Conservation (phyloP, 1,140 invertebrate species). For the Ptiloglossa arizonensis region DNA sequence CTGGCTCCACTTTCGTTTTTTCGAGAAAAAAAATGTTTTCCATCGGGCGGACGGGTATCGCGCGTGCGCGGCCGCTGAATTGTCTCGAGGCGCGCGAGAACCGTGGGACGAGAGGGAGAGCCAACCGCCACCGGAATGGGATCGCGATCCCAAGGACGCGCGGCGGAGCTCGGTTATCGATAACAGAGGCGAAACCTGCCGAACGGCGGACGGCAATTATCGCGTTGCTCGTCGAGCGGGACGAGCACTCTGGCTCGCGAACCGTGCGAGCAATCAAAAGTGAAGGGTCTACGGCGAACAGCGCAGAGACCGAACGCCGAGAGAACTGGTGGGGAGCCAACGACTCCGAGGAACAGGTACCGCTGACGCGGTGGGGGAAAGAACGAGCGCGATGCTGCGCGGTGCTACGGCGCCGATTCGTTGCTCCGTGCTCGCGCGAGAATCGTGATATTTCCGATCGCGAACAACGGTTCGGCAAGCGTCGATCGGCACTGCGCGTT, state of each 20-base stretch:
- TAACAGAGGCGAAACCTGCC: background rate
- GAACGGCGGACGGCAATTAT: constrained; percentile 3
- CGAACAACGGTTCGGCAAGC: background rate
- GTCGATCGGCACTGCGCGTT: no score
- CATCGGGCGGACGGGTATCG: background rate
- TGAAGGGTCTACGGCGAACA: no score
- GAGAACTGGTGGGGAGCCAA: no score
- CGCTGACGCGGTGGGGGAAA: no score
- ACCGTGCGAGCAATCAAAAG: background rate
- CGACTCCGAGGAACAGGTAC: background rate
- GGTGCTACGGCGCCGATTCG: no score
- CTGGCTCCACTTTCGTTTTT: background rate
- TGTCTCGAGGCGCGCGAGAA: no score
- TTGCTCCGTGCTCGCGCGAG: background rate
- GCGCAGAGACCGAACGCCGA: no score
- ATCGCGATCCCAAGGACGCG: background rate
- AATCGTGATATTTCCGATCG: constrained; percentile 17
- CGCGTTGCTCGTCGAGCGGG: background rate
- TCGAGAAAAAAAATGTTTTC: background rate
- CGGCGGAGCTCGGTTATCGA: background rate
- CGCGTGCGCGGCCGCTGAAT: no score
- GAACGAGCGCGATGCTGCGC: no score
- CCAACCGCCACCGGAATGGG: no score
- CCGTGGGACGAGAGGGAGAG: no score
- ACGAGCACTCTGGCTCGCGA: background rate